phyloP scores from a whole-genome alignment of 2,888 invertebrate genomes.

The Meghimatium bilineatum region DNA sequence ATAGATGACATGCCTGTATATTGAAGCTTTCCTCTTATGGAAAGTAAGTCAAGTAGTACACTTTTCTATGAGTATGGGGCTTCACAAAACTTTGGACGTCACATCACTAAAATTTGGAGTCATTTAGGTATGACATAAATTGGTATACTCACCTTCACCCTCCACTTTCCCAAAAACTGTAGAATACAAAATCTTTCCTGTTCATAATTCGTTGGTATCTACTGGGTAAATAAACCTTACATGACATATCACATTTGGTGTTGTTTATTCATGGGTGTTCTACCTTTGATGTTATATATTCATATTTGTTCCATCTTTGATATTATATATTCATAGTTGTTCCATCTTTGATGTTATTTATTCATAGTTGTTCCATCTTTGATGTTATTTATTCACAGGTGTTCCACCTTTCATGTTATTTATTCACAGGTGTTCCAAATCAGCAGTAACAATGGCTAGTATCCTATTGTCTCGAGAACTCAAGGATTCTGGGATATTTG shows the following conservation, averaged over 20 bases:
- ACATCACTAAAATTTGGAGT: too few relatives aligned
- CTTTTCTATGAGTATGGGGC: too few relatives aligned
- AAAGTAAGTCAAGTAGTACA: too few relatives aligned
- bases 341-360: background rate
- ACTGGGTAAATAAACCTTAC: too few relatives aligned
- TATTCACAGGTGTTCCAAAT: slow-evolving; percentile 45
- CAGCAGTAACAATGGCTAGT: slow-evolving; percentile 53
- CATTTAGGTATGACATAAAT: too few relatives aligned
- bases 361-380: background rate
- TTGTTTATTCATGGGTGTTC: background rate
- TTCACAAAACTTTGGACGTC: too few relatives aligned
- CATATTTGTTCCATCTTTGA: background rate
- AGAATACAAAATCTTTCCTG: too few relatives aligned
- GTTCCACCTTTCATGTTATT: background rate
- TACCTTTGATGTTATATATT: background rate
- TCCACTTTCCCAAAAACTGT: too few relatives aligned
- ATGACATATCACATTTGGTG: background rate
- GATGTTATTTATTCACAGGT: background rate
- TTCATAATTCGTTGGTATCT: too few relatives aligned
- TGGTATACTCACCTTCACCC: too few relatives aligned
- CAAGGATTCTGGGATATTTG: slow-evolving; percentile 44
- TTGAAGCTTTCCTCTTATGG: too few relatives aligned
- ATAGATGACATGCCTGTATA: too few relatives aligned
- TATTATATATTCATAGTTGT: background rate
- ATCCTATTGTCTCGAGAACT: slow-evolving; percentile 49